Evolutionary conservation across 2,797 vertebrate genomes (phyloP).

Genomic region (Linurgus olivaceus): DNA sequence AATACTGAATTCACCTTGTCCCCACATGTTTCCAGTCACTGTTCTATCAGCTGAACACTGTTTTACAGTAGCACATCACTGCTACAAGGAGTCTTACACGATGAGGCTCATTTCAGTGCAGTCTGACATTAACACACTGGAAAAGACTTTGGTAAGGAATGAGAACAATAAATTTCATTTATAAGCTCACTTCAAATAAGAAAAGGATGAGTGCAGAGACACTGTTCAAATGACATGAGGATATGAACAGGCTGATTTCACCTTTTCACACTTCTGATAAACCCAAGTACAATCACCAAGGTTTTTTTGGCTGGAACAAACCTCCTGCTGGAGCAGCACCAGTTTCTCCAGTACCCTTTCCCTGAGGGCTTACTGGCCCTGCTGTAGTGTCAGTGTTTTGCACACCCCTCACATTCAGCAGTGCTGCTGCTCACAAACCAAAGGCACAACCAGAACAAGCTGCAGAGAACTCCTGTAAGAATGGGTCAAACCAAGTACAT

Average conservation of each 20-base stretch:
- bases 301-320: not conserved
- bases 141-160: not conserved
- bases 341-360: not conserved
- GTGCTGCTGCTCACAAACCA: conserved; percentile 2
- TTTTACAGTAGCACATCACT: not conserved
- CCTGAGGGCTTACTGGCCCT: not conserved
- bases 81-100: not conserved
- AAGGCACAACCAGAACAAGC: conserved; percentile 43
- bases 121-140: not conserved
- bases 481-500: conserved; percentile 77
- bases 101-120: not conserved
- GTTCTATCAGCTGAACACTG: not conserved
- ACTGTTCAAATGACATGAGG: not conserved
- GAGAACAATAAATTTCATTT: not conserved
- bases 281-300: not conserved
- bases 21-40: not conserved
- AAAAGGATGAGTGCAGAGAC: not conserved
- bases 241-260: not conserved
- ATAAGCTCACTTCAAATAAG: not conserved
- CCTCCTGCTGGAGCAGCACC: not conserved
- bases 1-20: not conserved
- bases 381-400: not conserved
- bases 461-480: conserved; percentile 82
- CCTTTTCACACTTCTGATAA: not conserved
- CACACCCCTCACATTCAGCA: not conserved